Evolutionary conservation across 2,888 invertebrate species (phyloP).

Genomic region (Monopis laevigella): DNA sequence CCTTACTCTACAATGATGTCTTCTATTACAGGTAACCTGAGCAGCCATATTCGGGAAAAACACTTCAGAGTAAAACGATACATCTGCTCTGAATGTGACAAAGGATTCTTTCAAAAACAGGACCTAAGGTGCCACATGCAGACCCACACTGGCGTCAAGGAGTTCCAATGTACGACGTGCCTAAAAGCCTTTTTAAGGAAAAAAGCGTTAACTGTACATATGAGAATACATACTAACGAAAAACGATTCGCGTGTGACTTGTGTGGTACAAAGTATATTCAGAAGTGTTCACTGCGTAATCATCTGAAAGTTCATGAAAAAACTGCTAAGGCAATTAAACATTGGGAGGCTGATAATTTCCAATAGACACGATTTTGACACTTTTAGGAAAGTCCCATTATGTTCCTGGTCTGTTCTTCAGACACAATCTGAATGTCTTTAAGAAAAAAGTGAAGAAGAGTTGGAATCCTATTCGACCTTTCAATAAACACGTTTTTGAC

Average conservation of each 20-base stretch:
- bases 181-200: slow-evolving; percentile 10
- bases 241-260: slow-evolving; percentile 11
- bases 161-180: slow-evolving; percentile 11
- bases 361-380: too few relatives aligned
- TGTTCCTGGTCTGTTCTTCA: too few relatives aligned
- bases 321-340: too few relatives aligned
- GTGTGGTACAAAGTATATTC: slow-evolving; percentile 12
- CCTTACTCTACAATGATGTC: too few relatives aligned
- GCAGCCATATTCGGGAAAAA: not conserved
- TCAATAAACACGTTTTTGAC: too few relatives aligned
- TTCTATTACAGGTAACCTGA: not conserved
- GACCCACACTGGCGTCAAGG: slow-evolving; percentile 7
- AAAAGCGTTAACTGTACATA: slow-evolving; percentile 10
- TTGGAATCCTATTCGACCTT: too few relatives aligned
- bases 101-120: slow-evolving; percentile 7
- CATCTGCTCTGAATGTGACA: slow-evolving; percentile 11
- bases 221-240: slow-evolving; percentile 15
- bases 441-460: too few relatives aligned
- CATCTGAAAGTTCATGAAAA: slow-evolving; percentile 10
- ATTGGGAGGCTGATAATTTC: too few relatives aligned
- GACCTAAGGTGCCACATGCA: slow-evolving; percentile 12
- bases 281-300: slow-evolving; percentile 13
- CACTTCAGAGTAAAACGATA: slow-evolving; percentile 8
- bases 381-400: too few relatives aligned
- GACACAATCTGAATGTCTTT: too few relatives aligned